Percentiles rank a stretch among this genome's conserved stretches.
phyloP scores from a whole-genome alignment of 2,888 invertebrate genomes.

The Busseola fusca region DNA sequence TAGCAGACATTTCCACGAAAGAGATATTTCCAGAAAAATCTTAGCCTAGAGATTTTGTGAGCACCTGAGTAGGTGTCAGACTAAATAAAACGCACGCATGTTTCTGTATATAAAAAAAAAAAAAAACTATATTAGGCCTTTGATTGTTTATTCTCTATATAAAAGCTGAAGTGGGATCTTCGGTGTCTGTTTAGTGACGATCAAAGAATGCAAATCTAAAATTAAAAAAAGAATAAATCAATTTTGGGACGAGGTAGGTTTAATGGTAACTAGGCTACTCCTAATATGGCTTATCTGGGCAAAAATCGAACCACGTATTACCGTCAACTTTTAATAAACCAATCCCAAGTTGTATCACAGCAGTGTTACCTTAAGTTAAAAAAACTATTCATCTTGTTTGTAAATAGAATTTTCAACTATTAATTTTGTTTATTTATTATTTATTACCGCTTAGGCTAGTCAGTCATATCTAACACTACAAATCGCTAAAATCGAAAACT shows the following conservation, averaged over 20 bases:
- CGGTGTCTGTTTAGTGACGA: slow-evolving; percentile 4
- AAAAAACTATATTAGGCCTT: slow-evolving; percentile 48
- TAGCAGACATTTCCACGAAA: slow-evolving; percentile 30
- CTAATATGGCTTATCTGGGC: background rate
- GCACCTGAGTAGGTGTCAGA: slow-evolving; percentile 62
- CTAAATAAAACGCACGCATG: slow-evolving; percentile 61
- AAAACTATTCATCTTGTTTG: background rate
- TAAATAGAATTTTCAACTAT: background rate
- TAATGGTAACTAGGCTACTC: background rate
- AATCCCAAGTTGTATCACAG: background rate
- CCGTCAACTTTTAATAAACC: background rate
- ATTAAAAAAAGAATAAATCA: background rate
- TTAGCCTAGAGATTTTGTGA: slow-evolving; percentile 35
- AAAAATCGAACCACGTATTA: background rate
- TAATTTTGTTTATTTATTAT: background rate
- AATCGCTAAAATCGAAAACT: too few relatives aligned
- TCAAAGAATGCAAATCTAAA: too few relatives aligned
- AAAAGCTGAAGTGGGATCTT: slow-evolving; percentile 10
- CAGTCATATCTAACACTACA: too few relatives aligned
- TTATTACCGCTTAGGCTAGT: too few relatives aligned
- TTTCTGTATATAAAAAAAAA: slow-evolving; percentile 22
- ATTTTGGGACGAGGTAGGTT: slow-evolving; percentile 7
- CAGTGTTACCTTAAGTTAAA: background rate
- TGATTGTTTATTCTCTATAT: slow-evolving; percentile 17
- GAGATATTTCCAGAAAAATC: slow-evolving; percentile 43